phyloP scores from a whole-genome alignment of 2,113 vertebrate species.

The Rafetus swinhoei region DNA sequence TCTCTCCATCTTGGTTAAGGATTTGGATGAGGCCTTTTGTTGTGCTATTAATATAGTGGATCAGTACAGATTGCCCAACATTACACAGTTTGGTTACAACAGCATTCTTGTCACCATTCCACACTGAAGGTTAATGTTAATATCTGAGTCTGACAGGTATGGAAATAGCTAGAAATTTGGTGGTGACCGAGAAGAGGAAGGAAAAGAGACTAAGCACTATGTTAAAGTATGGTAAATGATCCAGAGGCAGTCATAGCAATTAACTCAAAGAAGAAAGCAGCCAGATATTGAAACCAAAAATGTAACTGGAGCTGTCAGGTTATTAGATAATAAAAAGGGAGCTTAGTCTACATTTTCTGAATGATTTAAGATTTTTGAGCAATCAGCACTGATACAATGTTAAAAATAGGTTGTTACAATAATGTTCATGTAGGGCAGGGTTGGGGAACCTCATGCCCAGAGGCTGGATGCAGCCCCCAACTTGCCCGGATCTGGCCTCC shows the following conservation, averaged over 20 bases:
- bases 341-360: not conserved
- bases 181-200: not conserved
- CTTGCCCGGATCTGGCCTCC: too few species aligned
- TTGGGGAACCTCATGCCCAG: too few species aligned
- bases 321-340: conserved; percentile 16
- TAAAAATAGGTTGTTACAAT: not conserved
- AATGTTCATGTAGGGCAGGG: not conserved
- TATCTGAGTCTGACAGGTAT: not conserved
- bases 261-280: conserved; percentile 7
- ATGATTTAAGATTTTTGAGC: not conserved
- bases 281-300: not conserved
- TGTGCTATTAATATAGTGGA: not conserved
- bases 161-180: conserved; percentile 30
- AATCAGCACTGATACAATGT: not conserved
- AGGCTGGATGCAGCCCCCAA: too few species aligned
- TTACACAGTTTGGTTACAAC: not conserved
- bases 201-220: conserved; percentile 36
- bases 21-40: conserved; percentile 13
- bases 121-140: conserved; percentile 11
- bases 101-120: not conserved
- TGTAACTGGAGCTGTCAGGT: not conserved
- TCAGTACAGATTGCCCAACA: not conserved
- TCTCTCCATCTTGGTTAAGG: not conserved
- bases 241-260: not conserved
- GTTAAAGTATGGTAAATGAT: not conserved